A percentile compares a stretch with the other conserved stretches of the same genome.
These are phyloP conservation scores for Haplotaxodon microlepis DNA, from an alignment of 2,113 vertebrate species.

Conservation along the genomic window DNA sequence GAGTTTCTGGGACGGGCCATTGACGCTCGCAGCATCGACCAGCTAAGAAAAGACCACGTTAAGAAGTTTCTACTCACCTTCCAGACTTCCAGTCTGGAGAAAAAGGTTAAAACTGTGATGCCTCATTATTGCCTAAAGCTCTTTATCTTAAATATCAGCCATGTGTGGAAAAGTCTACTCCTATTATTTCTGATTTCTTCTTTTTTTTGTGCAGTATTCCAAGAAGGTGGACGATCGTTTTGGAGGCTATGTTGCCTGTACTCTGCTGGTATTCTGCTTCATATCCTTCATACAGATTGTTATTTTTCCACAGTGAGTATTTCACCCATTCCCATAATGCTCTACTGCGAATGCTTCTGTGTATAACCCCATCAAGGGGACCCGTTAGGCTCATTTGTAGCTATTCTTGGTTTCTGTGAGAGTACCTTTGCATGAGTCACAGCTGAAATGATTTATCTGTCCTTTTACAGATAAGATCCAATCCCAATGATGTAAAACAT, in stretches of 20 bases:
- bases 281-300: slow-evolving; percentile 91
- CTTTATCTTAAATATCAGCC: neutral
- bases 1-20: slow-evolving; percentile 94
- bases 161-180: neutral
- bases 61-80: slow-evolving; percentile 95
- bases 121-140: neutral
- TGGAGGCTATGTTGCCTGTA: slow-evolving; percentile 88
- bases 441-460: neutral
- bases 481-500: neutral
- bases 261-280: slow-evolving; percentile 91
- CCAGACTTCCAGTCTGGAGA: slow-evolving; percentile 89
- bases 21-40: slow-evolving; percentile 92
- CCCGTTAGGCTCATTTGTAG: neutral
- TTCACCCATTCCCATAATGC: neutral
- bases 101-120: slow-evolving; percentile 74
- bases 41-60: slow-evolving; percentile 92
- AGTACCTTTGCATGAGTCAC: neutral
- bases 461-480: neutral
- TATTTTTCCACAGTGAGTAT: slow-evolving; percentile 87
- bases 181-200: neutral
- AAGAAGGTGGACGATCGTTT: slow-evolving; percentile 93
- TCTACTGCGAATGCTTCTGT: neutral
- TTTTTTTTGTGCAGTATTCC: slow-evolving; percentile 76
- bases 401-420: neutral
- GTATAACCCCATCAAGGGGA: neutral